Evolutionary conservation across 2,113 vertebrate genomes (phyloP).

Genomic region (Nibea coibor): DNA sequence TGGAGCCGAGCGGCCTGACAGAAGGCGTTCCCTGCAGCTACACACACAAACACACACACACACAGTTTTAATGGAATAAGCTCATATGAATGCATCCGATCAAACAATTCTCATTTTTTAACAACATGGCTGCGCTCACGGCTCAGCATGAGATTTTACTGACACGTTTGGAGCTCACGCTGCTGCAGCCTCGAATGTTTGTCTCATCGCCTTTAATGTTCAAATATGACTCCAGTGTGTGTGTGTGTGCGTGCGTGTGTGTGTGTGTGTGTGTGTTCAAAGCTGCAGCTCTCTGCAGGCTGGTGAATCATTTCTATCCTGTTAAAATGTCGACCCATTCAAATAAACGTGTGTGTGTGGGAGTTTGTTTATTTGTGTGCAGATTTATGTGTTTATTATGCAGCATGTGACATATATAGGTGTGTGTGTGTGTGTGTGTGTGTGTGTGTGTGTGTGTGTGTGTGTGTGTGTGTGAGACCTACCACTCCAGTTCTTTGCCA

Average conservation of each 20-base stretch:
- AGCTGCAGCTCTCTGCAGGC: background rate
- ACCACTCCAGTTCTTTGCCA: constrained; percentile 99
- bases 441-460: constrained; percentile 21
- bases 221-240: background rate
- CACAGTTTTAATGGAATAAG: background rate
- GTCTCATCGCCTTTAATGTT: background rate
- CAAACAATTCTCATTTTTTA: background rate
- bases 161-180: background rate
- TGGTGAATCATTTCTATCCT: constrained; percentile 14
- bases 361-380: constrained; percentile 15
- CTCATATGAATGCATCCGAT: background rate
- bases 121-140: background rate
- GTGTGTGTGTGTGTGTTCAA: too few relatives aligned
- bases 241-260: background rate
- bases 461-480: constrained; percentile 47
- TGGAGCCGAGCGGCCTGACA: constrained; percentile 97
- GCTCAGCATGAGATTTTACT: constrained; percentile 31
- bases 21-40: constrained; percentile 95
- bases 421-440: background rate
- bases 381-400: background rate
- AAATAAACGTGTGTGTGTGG: background rate
- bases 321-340: constrained; percentile 3
- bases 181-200: constrained; percentile 1
- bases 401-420: too few relatives aligned
- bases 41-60: constrained; percentile 43